A percentile compares a stretch with the other conserved stretches of the same genome.
Evolutionary conservation across 2,797 vertebrate genomes (phyloP).

Genomic region (Decapterus maruadsi): DNA sequence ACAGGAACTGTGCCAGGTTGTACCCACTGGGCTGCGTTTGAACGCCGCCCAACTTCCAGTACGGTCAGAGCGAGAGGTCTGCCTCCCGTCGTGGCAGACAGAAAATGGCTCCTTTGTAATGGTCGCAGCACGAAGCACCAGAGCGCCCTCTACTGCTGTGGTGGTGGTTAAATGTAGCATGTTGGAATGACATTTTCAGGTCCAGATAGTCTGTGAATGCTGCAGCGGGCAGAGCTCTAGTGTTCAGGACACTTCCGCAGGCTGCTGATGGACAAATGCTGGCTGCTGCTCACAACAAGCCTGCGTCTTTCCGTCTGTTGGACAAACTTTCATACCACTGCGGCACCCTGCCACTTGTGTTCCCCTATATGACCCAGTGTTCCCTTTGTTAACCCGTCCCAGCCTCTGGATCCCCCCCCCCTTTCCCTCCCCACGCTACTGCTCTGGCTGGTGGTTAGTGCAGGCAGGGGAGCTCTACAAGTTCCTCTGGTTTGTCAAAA

Average conservation of each 20-base stretch:
- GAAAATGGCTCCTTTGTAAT: slow-evolving; percentile 82
- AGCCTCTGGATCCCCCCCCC: neutral
- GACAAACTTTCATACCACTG: slow-evolving; percentile 48
- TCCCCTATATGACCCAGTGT: slow-evolving; percentile 35
- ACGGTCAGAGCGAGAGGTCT: slow-evolving; percentile 53
- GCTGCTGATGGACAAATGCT: slow-evolving; percentile 63
- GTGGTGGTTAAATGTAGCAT: slow-evolving; percentile 52
- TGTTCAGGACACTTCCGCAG: slow-evolving; percentile 43
- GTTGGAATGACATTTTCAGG: slow-evolving; percentile 36
- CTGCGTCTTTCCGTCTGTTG: slow-evolving; percentile 39
- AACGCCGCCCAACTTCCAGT: slow-evolving; percentile 64
- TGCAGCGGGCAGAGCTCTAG: slow-evolving; percentile 46
- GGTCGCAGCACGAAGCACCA: slow-evolving; percentile 43
- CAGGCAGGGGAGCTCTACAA: slow-evolving; percentile 43
- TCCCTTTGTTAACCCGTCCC: slow-evolving; percentile 33
- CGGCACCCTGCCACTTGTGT: slow-evolving; percentile 30
- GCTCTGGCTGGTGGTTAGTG: slow-evolving; percentile 63
- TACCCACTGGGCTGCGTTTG: slow-evolving; percentile 65
- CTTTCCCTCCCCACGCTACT: slow-evolving; percentile 17
- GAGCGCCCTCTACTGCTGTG: slow-evolving; percentile 78
- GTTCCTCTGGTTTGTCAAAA: slow-evolving; percentile 53
- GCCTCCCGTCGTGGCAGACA: slow-evolving; percentile 52
- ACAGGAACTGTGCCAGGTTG: slow-evolving; percentile 69
- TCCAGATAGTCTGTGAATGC: slow-evolving; percentile 34
- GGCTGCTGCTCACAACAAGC: slow-evolving; percentile 57